phyloP scores from a whole-genome alignment of 92 coral and sea anemone genomes.

The Micromussa lordhowensis region DNA sequence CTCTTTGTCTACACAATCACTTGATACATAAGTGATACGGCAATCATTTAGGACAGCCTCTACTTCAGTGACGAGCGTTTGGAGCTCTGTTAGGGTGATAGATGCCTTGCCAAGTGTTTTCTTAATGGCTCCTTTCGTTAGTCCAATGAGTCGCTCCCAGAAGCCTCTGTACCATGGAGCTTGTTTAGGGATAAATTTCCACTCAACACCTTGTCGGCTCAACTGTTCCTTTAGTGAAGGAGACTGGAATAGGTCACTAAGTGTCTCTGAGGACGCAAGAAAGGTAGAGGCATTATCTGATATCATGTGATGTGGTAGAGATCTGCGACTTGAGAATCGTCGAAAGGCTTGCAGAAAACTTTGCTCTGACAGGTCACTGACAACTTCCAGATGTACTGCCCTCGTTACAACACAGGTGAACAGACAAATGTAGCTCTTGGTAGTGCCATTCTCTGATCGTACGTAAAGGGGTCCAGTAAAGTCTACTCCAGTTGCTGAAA shows the following conservation, averaged over 20 bases:
- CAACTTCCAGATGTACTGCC: too few species aligned
- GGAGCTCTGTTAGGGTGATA: slow-evolving; percentile 44
- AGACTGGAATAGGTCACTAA: slow-evolving; percentile 62
- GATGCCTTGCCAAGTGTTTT: slow-evolving; percentile 50
- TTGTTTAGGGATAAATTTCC: slow-evolving; percentile 60
- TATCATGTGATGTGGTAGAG: slow-evolving; percentile 66
- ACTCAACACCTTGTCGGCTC: slow-evolving; percentile 32
- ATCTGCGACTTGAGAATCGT: slow-evolving; percentile 61
- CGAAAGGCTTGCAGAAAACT: slow-evolving; percentile 68
- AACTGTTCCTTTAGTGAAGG: slow-evolving; percentile 52
- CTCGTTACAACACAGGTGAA: slow-evolving; percentile 67
- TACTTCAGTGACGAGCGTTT: slow-evolving; percentile 43
- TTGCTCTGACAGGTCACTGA: slow-evolving; percentile 37
- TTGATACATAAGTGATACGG: slow-evolving; percentile 36
- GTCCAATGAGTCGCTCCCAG: slow-evolving; percentile 62
- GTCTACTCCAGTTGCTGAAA: too few species aligned
- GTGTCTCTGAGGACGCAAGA: slow-evolving; percentile 55
- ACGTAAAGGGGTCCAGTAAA: too few species aligned
- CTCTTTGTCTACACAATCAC: slow-evolving; percentile 32
- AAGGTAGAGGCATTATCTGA: slow-evolving; percentile 74
- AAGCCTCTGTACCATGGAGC: slow-evolving; percentile 75
- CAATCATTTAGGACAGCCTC: slow-evolving; percentile 50
- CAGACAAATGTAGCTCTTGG: slow-evolving; percentile 65
- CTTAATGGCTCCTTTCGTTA: slow-evolving; percentile 50
- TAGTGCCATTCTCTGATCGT: too few species aligned